Percentiles rank a stretch among this genome's conserved stretches.
Conservation (phyloP, 2,888 invertebrate species). For the Orthosia gracilis region DNA sequence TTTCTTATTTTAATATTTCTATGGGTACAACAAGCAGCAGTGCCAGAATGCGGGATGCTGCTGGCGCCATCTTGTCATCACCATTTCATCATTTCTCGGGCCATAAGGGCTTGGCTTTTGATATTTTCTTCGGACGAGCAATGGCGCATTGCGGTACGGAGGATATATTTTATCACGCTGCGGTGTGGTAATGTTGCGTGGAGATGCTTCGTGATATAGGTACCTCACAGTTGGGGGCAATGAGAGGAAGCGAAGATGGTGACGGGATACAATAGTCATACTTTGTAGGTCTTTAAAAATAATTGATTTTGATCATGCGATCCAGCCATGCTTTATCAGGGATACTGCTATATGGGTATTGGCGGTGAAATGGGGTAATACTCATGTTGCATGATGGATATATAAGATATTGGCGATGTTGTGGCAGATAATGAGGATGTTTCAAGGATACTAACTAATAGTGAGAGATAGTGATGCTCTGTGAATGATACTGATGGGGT, state of each 20-base stretch:
- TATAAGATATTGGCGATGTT: background rate
- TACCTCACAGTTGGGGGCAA: too few species aligned
- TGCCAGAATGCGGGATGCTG: background rate
- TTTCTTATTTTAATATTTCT: background rate
- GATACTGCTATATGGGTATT: background rate
- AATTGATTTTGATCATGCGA: too few species aligned
- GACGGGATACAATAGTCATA: too few species aligned
- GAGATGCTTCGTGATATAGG: too few species aligned
- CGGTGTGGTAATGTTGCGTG: background rate
- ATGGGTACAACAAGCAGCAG: background rate
- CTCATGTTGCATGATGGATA: too few species aligned
- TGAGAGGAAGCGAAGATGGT: too few species aligned
- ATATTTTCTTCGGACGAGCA: background rate
- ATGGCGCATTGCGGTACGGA: background rate
- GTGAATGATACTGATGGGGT: background rate
- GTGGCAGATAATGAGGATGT: background rate
- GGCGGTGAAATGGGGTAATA: too few species aligned
- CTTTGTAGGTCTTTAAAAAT: too few species aligned
- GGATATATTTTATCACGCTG: too few species aligned
- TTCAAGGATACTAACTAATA: too few species aligned
- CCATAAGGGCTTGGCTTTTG: background rate
- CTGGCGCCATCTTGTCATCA: background rate
- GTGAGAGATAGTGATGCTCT: background rate
- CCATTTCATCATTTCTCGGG: background rate
- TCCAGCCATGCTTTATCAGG: too few species aligned